Percentiles rank a stretch among this genome's conserved stretches.
Evolutionary conservation across 2,888 invertebrate species (phyloP).

Genomic region (Uropetala carovei): DNA sequence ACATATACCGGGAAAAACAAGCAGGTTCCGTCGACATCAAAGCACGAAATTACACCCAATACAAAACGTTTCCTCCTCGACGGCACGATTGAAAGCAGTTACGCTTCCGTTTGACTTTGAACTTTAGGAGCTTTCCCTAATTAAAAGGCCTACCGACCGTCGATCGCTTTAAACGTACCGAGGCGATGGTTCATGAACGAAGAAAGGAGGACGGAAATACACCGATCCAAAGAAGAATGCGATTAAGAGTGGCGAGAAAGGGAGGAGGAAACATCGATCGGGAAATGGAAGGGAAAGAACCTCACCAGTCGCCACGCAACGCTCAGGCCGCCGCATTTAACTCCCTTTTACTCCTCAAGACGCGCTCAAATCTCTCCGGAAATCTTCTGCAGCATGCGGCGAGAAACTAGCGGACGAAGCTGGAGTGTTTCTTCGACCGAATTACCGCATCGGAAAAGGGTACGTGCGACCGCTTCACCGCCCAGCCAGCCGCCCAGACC

Average conservation of each 20-base stretch:
- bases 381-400: neutral
- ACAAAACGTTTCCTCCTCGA: too few species aligned
- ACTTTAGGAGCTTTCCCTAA: too few species aligned
- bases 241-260: neutral
- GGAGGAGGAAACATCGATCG: neutral
- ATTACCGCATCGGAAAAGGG: constrained; percentile 58
- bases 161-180: too few species aligned
- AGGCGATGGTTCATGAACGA: too few species aligned
- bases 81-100: too few species aligned
- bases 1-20: too few species aligned
- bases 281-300: neutral
- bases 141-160: too few species aligned
- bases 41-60: too few species aligned
- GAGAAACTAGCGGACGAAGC: constrained; percentile 35
- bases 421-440: constrained; percentile 22
- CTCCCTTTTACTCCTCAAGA: neutral
- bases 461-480: constrained; percentile 7
- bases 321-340: neutral
- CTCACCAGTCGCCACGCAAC: neutral
- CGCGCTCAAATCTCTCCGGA: neutral
- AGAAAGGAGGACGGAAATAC: too few species aligned
- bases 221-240: neutral
- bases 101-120: too few species aligned
- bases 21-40: too few species aligned
- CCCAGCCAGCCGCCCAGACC: neutral